phyloP scores from a whole-genome alignment of 1,140 invertebrate genomes.

The Hylaeus anthracinus region DNA sequence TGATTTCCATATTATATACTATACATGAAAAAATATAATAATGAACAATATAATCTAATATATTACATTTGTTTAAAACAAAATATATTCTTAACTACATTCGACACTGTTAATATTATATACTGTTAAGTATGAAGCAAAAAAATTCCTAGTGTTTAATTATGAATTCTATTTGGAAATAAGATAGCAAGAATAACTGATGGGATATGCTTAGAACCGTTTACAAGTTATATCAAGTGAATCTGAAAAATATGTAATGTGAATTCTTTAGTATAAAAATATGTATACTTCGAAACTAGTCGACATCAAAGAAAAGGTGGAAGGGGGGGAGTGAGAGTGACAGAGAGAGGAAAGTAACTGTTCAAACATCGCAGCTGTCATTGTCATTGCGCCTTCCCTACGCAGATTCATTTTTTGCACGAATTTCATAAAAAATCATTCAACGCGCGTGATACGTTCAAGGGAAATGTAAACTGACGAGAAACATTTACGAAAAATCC shows the following conservation, averaged over 20 bases:
- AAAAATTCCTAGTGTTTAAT: neutral
- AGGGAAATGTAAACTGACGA: neutral
- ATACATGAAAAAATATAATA: neutral
- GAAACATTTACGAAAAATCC: neutral
- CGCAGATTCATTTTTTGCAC: constrained; percentile 44
- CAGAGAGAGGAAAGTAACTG: constrained; percentile 21
- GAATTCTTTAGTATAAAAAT: neutral
- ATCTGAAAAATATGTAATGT: neutral
- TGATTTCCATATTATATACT: too few relatives aligned
- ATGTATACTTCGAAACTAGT: constrained; percentile 4
- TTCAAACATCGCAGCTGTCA: constrained; percentile 73
- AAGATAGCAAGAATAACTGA: constrained; percentile 1
- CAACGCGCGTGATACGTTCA: too few relatives aligned
- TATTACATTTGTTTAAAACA: neutral
- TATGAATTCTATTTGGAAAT: neutral
- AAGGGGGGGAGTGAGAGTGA: neutral
- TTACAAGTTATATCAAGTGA: neutral
- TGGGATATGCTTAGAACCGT: neutral
- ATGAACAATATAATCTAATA: neutral
- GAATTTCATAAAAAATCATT: constrained; percentile 14
- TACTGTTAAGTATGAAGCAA: neutral
- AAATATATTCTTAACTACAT: neutral
- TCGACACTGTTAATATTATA: neutral
- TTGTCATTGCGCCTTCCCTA: constrained; percentile 72
- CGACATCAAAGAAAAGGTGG: neutral